phyloP scores from a whole-genome alignment of 2,113 vertebrate species.

The Neogale vison region DNA sequence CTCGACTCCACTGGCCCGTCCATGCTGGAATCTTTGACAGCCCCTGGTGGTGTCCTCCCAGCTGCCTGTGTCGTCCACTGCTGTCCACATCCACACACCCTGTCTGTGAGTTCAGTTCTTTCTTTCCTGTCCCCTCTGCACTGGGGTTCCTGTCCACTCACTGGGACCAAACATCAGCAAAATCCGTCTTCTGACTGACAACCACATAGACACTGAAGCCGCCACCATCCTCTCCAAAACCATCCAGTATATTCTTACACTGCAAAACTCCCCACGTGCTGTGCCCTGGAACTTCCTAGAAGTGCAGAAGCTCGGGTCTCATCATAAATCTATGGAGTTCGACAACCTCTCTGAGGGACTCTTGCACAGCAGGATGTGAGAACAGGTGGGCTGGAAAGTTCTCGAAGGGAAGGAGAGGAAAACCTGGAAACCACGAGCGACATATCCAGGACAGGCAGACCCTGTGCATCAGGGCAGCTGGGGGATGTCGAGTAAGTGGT shows the following conservation, averaged over 20 bases:
- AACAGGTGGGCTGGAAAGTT: neutral
- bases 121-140: neutral
- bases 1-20: accelerated
- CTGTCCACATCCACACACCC: accelerated
- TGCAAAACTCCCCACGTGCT: neutral
- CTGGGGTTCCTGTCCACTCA: neutral
- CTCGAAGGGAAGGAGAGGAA: neutral
- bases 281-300: neutral
- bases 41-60: accelerated
- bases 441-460: neutral
- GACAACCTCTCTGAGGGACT: too few species aligned
- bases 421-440: accelerated
- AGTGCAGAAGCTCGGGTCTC: neutral
- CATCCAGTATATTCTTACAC: neutral
- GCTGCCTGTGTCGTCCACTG: neutral
- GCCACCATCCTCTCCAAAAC: neutral
- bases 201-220: too few species aligned
- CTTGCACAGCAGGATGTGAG: neutral
- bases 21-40: accelerated
- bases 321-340: neutral
- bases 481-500: too few species aligned
- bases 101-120: neutral
- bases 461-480: neutral
- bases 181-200: neutral
- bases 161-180: neutral